Evolutionary conservation across 2,888 invertebrate species (phyloP).

Genomic region (Ceraclea dissimilis): DNA sequence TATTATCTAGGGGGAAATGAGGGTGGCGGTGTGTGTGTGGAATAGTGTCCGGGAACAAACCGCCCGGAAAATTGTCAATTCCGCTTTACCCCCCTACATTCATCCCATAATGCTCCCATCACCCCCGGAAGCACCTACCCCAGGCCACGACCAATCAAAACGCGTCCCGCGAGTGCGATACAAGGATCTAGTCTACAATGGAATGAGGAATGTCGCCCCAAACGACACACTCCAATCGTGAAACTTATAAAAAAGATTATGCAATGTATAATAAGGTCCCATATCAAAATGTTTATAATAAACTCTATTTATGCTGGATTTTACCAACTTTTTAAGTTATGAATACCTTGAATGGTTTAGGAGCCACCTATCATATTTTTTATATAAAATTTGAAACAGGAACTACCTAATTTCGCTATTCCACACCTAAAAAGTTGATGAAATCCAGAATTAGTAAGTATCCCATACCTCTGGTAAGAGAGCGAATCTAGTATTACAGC

Average conservation of each 20-base stretch:
- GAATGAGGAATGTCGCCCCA: not conserved
- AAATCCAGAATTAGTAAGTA: too few species aligned
- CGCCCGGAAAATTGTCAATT: conserved; percentile 66
- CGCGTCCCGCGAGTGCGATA: conserved; percentile 23
- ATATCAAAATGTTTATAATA: too few species aligned
- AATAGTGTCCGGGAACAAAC: conserved; percentile 56
- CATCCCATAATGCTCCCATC: conserved; percentile 29
- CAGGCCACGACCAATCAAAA: conserved; percentile 19
- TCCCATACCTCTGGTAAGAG: too few species aligned
- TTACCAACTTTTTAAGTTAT: too few species aligned
- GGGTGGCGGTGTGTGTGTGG: conserved; percentile 18
- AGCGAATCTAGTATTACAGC: too few species aligned
- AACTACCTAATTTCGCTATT: too few species aligned
- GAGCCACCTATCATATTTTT: too few species aligned
- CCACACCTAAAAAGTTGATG: too few species aligned
- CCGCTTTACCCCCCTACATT: conserved; percentile 37
- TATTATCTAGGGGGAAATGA: not conserved
- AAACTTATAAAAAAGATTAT: not conserved
- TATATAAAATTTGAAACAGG: too few species aligned
- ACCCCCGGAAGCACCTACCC: conserved; percentile 23
- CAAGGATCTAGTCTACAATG: conserved; percentile 1
- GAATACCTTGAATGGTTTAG: too few species aligned
- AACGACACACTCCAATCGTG: not conserved
- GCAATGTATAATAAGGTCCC: too few species aligned
- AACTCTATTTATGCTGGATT: too few species aligned